A percentile compares a stretch with the other conserved stretches of the same genome.
Conservation (phyloP, 2,113 vertebrate genomes). For the Fulica atra region DNA sequence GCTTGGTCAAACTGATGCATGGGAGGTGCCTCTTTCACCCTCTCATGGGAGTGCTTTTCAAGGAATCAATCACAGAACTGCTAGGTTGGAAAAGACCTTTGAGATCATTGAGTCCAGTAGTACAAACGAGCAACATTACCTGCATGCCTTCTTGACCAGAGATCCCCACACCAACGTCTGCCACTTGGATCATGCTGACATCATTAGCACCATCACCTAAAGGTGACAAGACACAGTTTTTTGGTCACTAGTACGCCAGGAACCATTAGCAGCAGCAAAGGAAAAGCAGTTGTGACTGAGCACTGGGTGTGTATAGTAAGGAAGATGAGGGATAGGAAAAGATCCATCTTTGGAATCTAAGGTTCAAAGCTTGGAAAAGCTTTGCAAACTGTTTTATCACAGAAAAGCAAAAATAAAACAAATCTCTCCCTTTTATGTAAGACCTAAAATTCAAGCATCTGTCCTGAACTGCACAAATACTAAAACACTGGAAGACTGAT, state of each 20-base stretch:
- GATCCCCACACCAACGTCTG: conserved; percentile 96
- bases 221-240: conserved; percentile 32
- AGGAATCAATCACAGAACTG: not conserved
- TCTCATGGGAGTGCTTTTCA: not conserved
- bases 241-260: not conserved
- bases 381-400: not conserved
- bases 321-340: not conserved
- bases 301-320: not conserved
- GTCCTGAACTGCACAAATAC: not conserved
- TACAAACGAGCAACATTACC: conserved; percentile 73
- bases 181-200: conserved; percentile 99
- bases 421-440: not conserved
- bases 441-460: not conserved
- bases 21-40: not conserved
- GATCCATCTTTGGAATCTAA: not conserved
- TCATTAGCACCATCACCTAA: conserved; percentile 97
- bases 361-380: not conserved
- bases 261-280: not conserved
- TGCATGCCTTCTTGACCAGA: conserved; percentile 99
- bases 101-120: too few relatives aligned
- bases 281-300: not conserved
- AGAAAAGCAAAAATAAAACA: not conserved
- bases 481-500: not conserved
- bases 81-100: too few relatives aligned
- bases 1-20: not conserved